Evolutionary conservation across 2,113 vertebrate genomes (phyloP).

Genomic region (Tenrec ecaudatus): DNA sequence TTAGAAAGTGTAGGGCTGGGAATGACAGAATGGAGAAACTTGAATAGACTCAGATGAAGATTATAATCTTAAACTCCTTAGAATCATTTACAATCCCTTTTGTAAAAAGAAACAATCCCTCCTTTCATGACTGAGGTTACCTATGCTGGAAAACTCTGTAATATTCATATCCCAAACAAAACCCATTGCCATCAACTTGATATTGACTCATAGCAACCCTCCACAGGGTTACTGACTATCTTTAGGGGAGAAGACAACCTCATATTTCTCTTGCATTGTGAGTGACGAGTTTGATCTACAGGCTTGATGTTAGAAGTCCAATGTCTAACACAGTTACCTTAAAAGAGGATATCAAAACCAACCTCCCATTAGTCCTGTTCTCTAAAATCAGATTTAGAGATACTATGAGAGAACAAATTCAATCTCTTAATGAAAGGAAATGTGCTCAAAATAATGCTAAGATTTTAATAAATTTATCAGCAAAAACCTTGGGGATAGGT

Average conservation of each 20-base stretch:
- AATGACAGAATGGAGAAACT: not conserved
- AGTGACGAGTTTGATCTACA: too few species aligned
- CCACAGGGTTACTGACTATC: too few species aligned
- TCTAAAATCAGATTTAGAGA: conserved; percentile 34
- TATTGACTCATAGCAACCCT: too few species aligned
- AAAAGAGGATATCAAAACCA: conserved; percentile 2
- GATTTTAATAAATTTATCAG: conserved; percentile 40
- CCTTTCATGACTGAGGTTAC: not conserved
- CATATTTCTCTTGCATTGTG: too few species aligned
- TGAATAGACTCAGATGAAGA: not conserved
- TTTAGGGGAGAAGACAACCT: too few species aligned
- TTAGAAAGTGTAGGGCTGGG: not conserved
- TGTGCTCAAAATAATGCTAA: conserved; percentile 30
- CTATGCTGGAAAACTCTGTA: conserved; percentile 21
- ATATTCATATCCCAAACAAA: not conserved
- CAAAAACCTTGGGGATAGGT: conserved; percentile 21
- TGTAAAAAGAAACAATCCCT: conserved; percentile 31
- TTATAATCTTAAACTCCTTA: not conserved
- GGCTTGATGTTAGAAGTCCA: too few species aligned
- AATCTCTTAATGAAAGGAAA: not conserved
- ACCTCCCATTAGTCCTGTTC: not conserved
- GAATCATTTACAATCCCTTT: not conserved
- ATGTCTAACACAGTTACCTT: not conserved
- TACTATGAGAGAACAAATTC: conserved; percentile 14
- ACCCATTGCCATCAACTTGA: too few species aligned